Evolutionary conservation across 2,888 invertebrate genomes (phyloP).

Genomic region (Dusona sp.): DNA sequence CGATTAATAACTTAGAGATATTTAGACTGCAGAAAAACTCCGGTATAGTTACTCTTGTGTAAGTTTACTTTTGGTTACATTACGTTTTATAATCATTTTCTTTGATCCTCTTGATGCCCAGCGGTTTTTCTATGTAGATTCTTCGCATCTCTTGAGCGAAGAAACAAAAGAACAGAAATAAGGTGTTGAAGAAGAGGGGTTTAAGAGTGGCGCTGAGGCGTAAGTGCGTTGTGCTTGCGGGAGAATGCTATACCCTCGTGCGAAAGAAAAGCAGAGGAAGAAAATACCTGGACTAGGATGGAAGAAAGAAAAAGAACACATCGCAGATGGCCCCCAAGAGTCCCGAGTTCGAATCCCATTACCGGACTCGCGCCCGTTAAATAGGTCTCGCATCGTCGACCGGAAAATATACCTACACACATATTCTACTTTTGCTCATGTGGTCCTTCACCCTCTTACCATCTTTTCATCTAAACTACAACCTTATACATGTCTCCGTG

Average conservation of each 20-base stretch:
- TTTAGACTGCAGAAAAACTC: not conserved
- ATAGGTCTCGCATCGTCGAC: slow-evolving; percentile 85
- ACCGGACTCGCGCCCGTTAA: slow-evolving; percentile 85
- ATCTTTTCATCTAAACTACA: slow-evolving; percentile 31
- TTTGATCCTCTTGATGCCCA: not conserved
- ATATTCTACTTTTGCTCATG: slow-evolving; percentile 55
- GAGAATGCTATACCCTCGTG: slow-evolving; percentile 32
- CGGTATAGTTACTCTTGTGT: not conserved
- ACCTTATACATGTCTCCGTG: slow-evolving; percentile 11
- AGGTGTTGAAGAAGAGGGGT: slow-evolving; percentile 37
- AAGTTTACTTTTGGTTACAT: not conserved
- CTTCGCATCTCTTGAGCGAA: slow-evolving; percentile 1
- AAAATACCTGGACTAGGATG: slow-evolving; percentile 13
- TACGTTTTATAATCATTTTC: not conserved
- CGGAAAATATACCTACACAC: slow-evolving; percentile 83
- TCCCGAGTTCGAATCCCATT: slow-evolving; percentile 84
- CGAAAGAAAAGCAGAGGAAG: slow-evolving; percentile 73
- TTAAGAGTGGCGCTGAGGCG: slow-evolving; percentile 6
- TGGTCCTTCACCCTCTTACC: slow-evolving; percentile 47
- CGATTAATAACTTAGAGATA: not conserved
- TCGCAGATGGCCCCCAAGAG: slow-evolving; percentile 83
- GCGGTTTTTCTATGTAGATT: slow-evolving; percentile 33
- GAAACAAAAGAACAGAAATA: slow-evolving; percentile 7
- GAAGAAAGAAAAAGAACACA: slow-evolving; percentile 70
- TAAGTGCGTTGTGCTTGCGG: slow-evolving; percentile 45